These are phyloP conservation scores for Cryptoprocta ferox DNA, from an alignment of 2,797 vertebrate genomes.

Conservation along the genomic window DNA sequence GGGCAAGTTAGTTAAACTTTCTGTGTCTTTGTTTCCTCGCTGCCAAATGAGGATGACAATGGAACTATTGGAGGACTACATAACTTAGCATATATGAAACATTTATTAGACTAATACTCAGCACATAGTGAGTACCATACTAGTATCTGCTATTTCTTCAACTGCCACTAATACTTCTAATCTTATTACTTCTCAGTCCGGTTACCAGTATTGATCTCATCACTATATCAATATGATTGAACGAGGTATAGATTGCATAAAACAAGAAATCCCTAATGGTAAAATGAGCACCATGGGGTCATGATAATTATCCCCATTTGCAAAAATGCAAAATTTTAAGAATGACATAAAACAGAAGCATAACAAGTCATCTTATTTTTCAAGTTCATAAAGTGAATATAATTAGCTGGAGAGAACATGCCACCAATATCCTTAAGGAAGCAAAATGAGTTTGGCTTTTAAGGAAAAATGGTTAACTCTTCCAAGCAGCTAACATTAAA, in stretches of 20 bases:
- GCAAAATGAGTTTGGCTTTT: background rate
- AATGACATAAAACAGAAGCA: background rate
- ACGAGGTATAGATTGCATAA: background rate
- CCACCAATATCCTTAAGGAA: background rate
- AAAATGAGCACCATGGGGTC: background rate
- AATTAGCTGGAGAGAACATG: conserved; percentile 8
- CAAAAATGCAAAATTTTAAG: conserved; percentile 28
- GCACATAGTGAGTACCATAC: background rate
- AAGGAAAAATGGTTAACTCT: conserved; percentile 13
- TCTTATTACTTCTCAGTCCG: background rate
- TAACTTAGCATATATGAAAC: background rate
- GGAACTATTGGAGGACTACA: background rate
- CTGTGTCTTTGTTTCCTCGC: background rate
- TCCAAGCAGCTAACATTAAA: background rate
- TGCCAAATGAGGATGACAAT: background rate
- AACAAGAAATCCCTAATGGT: background rate
- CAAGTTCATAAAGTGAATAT: background rate
- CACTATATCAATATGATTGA: background rate
- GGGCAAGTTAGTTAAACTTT: conserved; percentile 2
- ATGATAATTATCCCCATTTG: background rate
- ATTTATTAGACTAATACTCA: background rate
- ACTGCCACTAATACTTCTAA: background rate
- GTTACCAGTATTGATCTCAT: background rate
- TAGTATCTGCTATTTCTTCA: background rate
- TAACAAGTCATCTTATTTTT: background rate